Evolutionary conservation across 1,140 invertebrate species (phyloP), one percentile per base, ranked within the genome.

Genomic region (Eubasilissa regina): DNA sequence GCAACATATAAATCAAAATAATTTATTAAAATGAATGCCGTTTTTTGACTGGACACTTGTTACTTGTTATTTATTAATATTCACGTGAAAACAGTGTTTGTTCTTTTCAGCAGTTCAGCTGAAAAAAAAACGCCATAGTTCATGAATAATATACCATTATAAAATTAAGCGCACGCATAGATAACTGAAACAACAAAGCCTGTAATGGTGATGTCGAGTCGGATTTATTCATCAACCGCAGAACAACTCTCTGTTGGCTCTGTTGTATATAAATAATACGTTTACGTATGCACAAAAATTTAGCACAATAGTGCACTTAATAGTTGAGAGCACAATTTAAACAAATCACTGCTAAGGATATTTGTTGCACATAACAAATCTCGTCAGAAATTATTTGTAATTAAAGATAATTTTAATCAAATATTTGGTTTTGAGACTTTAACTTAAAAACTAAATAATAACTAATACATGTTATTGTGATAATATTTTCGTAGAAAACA

Each of bases 1-100:
- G 15, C 60, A 35, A 11, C 4, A n/a, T n/a, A 13, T 13, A 25
- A 64, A 35, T 21, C 25, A 12, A 35, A 64, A 64, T 44, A 43
- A 64, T 64, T 21, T 64, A 64, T 64, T 64, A n/a, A 64, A 64
- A 64, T 64, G 60, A 35, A 64, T 13, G 60, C 21, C 21, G 60
- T 64, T n/a, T 21, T 35, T 35, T 35, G 60, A n/a, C 17, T 35
- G 60, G 60, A 64, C 60, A 64, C 43, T 64, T 64, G 43, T 64
- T n/a, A n/a, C n/a, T n/a, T n/a, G n/a, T n/a, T n/a, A n/a, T n/a
- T n/a, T n/a, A n/a, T n/a, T n/a, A n/a, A n/a, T 64, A 64, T 64
- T 21, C 35, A 6, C 60, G 10, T 64, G 51, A 64, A 64, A 64
- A 64, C 13, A 35, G 10, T 64, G 25, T 25, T 35, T 64, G 60